Evolutionary conservation across 2,888 invertebrate genomes (phyloP).

Genomic region (Orthonevra nobilis): DNA sequence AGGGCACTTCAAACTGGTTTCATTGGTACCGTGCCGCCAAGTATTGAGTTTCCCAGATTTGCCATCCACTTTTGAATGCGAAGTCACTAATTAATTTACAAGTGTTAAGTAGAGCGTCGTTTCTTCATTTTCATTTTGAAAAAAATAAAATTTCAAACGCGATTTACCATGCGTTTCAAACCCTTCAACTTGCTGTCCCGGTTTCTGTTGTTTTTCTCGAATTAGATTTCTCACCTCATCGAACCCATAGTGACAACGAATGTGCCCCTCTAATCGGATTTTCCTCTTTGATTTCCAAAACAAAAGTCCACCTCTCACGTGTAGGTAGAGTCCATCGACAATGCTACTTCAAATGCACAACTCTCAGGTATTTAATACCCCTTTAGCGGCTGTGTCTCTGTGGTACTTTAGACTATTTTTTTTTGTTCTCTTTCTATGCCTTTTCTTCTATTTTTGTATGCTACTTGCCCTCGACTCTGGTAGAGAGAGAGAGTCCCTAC

Average conservation of each 20-base stretch:
- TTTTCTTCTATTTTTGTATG: too few relatives aligned
- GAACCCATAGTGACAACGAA: slow-evolving; percentile 10
- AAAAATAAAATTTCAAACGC: too few relatives aligned
- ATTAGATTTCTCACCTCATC: slow-evolving; percentile 16
- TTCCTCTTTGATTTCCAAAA: slow-evolving; percentile 27
- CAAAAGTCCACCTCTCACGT: slow-evolving; percentile 57
- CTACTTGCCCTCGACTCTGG: slow-evolving; percentile 21
- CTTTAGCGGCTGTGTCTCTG: slow-evolving; percentile 22
- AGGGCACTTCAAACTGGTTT: too few relatives aligned
- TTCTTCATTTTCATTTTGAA: too few relatives aligned
- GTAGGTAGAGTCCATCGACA: slow-evolving; percentile 28
- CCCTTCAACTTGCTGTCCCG: slow-evolving; percentile 29
- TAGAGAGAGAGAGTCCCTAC: slow-evolving; percentile 14
- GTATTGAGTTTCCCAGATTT: too few relatives aligned
- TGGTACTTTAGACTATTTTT: slow-evolving; percentile 1
- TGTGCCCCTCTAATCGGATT: slow-evolving; percentile 54
- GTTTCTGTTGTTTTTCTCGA: slow-evolving; percentile 7
- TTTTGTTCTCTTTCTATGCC: slow-evolving; percentile 15
- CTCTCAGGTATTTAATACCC: slow-evolving; percentile 53
- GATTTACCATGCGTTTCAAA: slow-evolving; percentile 12
- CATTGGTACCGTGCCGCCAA: too few relatives aligned
- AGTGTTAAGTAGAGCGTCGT: too few relatives aligned
- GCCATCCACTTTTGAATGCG: too few relatives aligned
- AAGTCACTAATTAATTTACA: too few relatives aligned
- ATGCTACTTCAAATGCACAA: slow-evolving; percentile 47